Base-by-base conservation (phyloP, 2,113 vertebrate species). In the Cairina moschata region DNA sequence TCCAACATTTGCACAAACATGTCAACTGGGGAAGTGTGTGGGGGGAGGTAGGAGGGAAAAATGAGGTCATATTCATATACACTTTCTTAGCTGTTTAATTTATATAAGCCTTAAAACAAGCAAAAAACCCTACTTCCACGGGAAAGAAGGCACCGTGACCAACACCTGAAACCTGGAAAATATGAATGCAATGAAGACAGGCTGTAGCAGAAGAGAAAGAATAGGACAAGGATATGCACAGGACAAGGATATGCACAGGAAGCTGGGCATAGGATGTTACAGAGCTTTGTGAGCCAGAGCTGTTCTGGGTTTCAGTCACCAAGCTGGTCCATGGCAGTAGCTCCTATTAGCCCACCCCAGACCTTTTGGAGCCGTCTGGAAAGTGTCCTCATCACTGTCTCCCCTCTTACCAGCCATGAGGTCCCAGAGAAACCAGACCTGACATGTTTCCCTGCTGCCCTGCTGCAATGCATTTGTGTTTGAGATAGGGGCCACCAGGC, bases 1-100 rank as follows among this genome's bases (percentile, higher is more conserved):
- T 94, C 93, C 94, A 96, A 88, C 96, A 95, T 95, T 96, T 97
- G 95, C 95, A 96, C 95, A 95, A 91, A 94, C 92, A 96, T 95
- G 88, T 92, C 96, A 97, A 74, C 93, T 85, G 55, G 95, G 93
- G 96, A 96, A 96, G 95, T 95, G 96, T 97, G 96, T 96, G 89
- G 96, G 95, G 95, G 84, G 93, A 96, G 90, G 96, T 96, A 95
- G 96, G 95, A 96, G 96, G 93, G 91, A 92, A 91, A 96, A 94
- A 96, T 96, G 96, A 95, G 89, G 88, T 96, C 93, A 95, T 96
- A 94, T 93, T 93, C 91, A 87, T 89, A 92, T 85, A 93, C 91
- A 71, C 71, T 94, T 96, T 96, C 95, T 94, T 94, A 92, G 95
- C 71, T 94, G 28, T 91, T 89, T 96, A 94, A 94, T 97, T 97